Evolutionary conservation across 2,113 vertebrate species (phyloP).

Genomic region (Sminthopsis crassicaudata): DNA sequence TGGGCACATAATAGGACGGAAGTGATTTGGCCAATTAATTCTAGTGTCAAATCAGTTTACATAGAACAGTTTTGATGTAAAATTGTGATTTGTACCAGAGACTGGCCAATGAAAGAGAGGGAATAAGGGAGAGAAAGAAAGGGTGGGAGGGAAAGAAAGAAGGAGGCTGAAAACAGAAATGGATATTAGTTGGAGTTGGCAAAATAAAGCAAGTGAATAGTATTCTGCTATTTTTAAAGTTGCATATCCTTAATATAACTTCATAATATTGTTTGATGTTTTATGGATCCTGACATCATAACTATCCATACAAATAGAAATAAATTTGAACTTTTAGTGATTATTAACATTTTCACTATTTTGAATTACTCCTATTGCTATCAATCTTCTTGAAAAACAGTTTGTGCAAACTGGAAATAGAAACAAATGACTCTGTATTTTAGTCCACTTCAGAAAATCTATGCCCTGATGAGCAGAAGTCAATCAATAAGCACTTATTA

Average conservation of each 20-base stretch:
- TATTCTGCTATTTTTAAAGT: neutral
- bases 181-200: neutral
- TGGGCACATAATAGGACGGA: neutral
- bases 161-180: neutral
- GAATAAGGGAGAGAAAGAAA: neutral
- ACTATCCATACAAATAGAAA: neutral
- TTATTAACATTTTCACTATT: neutral
- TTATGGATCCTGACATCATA: neutral
- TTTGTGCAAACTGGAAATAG: conserved; percentile 32
- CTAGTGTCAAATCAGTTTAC: neutral
- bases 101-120: neutral
- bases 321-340: neutral
- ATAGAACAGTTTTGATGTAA: neutral
- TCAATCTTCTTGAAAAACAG: neutral
- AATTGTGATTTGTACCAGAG: neutral
- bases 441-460: neutral
- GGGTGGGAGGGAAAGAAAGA: neutral
- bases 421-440: neutral
- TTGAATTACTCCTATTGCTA: neutral
- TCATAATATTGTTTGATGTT: neutral
- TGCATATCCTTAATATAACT: neutral
- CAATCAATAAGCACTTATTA: neutral
- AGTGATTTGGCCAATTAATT: neutral
- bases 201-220: neutral
- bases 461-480: neutral